Evolutionary conservation across 2,113 vertebrate species (phyloP), one percentile per base, ranked within the genome.

Genomic region (Poeciliopsis prolifica): DNA sequence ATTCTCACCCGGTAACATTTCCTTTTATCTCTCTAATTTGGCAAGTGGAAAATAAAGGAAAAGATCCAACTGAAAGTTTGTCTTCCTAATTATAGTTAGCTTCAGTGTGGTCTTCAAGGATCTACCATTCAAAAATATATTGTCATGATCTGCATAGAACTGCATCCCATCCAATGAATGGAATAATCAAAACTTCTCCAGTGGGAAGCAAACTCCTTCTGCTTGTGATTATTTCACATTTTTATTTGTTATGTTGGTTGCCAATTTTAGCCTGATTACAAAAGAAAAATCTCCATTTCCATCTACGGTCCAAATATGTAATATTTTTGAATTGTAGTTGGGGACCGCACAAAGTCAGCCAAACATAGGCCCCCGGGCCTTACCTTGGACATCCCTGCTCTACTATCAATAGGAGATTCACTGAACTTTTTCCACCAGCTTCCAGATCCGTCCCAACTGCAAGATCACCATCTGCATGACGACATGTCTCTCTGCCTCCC

Each of bases 401-500:
- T 29, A 8, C 29, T 65, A 35, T 61, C 17, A 81, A 12, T 37
- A 48, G 71, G 68, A 28, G 26, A 28, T 69, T 62, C 28, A 31
- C 48, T 19, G 29, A 72, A 75, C 70, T 28, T 44, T 70, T 61
- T 78, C 75, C 65, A 69, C 65, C 28, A 69, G 58, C 78, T 67
- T 76, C 58, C 78, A 81, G 76, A 74, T 81, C 72, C 29, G 63
- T 80, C 65, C 51, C 44, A 71, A 35, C 33, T 35, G 33, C 1
- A 33, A 33, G 7, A 8, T 33, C 33, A 33, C 84, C 84, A 84
- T 87, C 85, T 28, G 28, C 28, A 28, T 28, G 28, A 28, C 28
- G 28, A 28, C 28, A 28, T 28, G 28, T 28, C 28, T 28, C 1
- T 28, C 28, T 86, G 88, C 89, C 87, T 87, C 87, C 75, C 65